Conservation (phyloP, 2,113 vertebrate species). For the Mus pahari region DNA sequence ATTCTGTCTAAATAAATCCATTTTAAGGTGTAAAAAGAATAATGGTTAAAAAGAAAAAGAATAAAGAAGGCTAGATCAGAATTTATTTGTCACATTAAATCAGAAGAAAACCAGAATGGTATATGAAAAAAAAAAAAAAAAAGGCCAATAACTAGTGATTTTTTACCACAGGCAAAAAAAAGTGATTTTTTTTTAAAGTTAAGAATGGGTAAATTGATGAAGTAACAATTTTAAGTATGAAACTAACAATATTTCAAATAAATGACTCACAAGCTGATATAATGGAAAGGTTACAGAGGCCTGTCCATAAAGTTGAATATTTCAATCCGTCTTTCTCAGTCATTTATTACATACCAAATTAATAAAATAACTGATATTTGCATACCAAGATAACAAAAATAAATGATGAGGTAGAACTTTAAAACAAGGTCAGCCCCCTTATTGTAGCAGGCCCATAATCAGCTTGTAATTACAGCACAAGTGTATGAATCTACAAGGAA, state of each 20-base stretch:
- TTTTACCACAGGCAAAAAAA: not conserved
- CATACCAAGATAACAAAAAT: not conserved
- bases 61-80: not conserved
- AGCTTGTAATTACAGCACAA: not conserved
- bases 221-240: not conserved
- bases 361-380: too few relatives aligned
- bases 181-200: not conserved
- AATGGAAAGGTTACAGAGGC: not conserved
- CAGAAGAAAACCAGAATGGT: not conserved
- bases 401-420: not conserved
- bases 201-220: not conserved
- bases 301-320: not conserved
- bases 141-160: not conserved
- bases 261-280: not conserved
- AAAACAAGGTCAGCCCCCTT: not conserved
- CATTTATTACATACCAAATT: not conserved
- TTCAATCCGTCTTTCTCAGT: not conserved
- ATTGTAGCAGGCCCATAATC: too few relatives aligned
- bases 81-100: not conserved
- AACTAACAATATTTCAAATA: not conserved
- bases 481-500: not conserved
- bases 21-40: constrained; percentile 8
- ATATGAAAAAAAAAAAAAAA: not conserved
- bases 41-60: not conserved
- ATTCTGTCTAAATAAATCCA: not conserved